Percentiles rank a stretch among this genome's conserved stretches.
Conservation (phyloP, 2,797 vertebrate genomes). For the Arnoldichthys spilopterus region DNA sequence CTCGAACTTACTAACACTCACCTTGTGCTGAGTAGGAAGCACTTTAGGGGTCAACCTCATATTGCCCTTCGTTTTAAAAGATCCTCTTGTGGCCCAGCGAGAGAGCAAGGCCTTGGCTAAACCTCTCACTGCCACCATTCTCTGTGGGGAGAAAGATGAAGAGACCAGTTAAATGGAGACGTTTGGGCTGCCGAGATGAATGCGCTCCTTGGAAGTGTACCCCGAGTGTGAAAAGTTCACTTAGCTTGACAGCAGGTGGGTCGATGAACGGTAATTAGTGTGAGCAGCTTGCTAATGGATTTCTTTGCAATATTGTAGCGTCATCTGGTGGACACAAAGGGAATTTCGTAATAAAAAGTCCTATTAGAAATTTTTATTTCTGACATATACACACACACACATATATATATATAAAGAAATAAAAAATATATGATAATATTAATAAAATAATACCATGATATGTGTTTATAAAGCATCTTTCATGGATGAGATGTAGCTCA, state of each 20-base stretch:
- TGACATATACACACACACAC: too few relatives aligned
- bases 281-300: background rate
- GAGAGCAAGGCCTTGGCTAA: constrained; percentile 9
- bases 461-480: too few relatives aligned
- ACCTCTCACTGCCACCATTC: constrained; percentile 45
- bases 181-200: background rate
- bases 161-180: background rate
- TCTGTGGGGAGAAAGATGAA: background rate
- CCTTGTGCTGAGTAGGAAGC: constrained; percentile 6
- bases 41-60: constrained; percentile 7
- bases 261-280: constrained; percentile 4
- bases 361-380: too few relatives aligned
- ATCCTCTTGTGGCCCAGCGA: background rate
- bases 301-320: background rate
- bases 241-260: background rate
- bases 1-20: background rate
- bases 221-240: background rate
- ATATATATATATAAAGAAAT: too few relatives aligned
- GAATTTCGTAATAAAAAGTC: too few relatives aligned
- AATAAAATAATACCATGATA: too few relatives aligned
- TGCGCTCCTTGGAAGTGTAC: background rate
- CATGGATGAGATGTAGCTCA: too few relatives aligned
- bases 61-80: background rate
- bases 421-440: too few relatives aligned
- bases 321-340: constrained; percentile 1